Evolutionary conservation across 2,113 vertebrate genomes (phyloP).

Genomic region (Bujurquina vittata): DNA sequence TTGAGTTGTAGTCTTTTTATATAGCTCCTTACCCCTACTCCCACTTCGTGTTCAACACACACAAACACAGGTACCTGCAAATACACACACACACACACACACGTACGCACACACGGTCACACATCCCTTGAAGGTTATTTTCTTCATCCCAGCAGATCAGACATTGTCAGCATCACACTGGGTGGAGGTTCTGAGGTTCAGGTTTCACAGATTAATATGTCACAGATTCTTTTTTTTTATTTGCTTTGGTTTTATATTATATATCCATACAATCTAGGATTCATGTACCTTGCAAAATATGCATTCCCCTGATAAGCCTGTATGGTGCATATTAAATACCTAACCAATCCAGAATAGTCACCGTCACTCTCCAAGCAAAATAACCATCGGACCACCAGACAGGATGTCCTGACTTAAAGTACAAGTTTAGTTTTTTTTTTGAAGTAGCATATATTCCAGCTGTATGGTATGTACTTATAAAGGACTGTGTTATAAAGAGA

Average conservation of each 20-base stretch:
- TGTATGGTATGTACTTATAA: background rate
- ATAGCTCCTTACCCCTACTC: background rate
- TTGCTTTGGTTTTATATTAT: background rate
- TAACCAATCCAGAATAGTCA: conserved; percentile 17
- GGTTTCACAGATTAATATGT: background rate
- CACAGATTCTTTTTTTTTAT: background rate
- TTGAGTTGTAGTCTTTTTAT: conserved; percentile 23
- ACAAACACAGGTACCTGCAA: background rate
- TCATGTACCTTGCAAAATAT: background rate
- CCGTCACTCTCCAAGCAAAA: conserved; percentile 3
- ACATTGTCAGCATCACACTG: conserved; percentile 35
- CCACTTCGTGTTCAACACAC: background rate
- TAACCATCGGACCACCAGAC: background rate
- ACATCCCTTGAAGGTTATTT: conserved; percentile 7
- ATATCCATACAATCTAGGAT: background rate
- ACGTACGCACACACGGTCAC: background rate
- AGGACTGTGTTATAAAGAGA: background rate
- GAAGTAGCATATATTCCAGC: background rate
- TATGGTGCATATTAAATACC: background rate
- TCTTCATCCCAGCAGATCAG: conserved; percentile 22
- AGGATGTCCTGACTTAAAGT: background rate
- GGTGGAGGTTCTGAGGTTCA: conserved; percentile 7
- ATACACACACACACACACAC: background rate
- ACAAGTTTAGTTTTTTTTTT: background rate
- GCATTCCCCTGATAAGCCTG: background rate